phyloP scores from a whole-genome alignment of 1,140 invertebrate genomes.

The Drosophila nebulosa region DNA sequence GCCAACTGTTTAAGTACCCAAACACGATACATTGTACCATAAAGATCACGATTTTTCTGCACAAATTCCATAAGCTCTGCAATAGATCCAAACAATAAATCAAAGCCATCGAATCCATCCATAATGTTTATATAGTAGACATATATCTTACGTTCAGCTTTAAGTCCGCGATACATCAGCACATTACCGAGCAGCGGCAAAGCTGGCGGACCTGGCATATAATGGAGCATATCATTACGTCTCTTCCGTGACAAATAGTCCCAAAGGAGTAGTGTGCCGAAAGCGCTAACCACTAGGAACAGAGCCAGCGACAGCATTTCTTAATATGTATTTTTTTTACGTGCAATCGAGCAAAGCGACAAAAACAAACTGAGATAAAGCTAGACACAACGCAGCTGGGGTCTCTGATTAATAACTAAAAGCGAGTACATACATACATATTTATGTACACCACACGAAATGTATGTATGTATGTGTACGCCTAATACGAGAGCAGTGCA shows the following conservation, averaged over 20 bases:
- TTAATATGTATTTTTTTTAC: neutral
- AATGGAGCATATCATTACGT: slow-evolving; percentile 42
- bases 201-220: slow-evolving; percentile 38
- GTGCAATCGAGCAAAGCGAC: neutral
- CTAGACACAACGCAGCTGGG: neutral
- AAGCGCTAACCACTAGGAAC: slow-evolving; percentile 28
- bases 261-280: slow-evolving; percentile 44
- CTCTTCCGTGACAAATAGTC: slow-evolving; percentile 54
- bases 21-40: slow-evolving; percentile 83
- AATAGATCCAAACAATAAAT: neutral
- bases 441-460: neutral
- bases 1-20: slow-evolving; percentile 82
- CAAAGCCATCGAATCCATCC: neutral
- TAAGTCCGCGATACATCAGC: slow-evolving; percentile 32
- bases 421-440: neutral
- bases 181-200: slow-evolving; percentile 53
- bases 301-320: slow-evolving; percentile 29
- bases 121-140: neutral
- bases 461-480: neutral
- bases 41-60: slow-evolving; percentile 29
- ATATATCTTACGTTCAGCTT: slow-evolving; percentile 43
- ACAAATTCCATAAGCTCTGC: slow-evolving; percentile 52
- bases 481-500: neutral
- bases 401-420: neutral
- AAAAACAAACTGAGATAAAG: slow-evolving; percentile 17